Base-by-base conservation (phyloP, 2,888 invertebrate genomes). In the Leistus spinibarbis region DNA sequence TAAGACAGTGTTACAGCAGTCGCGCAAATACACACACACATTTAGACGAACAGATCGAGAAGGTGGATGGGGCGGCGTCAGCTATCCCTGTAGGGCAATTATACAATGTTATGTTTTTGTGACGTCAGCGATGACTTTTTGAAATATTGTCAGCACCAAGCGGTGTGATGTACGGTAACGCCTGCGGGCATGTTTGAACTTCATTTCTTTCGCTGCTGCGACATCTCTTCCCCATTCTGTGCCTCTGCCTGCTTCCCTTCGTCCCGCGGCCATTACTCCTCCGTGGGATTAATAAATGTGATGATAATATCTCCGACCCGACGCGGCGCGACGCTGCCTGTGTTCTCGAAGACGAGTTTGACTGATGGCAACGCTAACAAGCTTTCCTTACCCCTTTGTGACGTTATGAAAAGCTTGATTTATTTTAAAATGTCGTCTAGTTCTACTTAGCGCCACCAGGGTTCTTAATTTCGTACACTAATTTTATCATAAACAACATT, bases 101-200 rank as follows among this genome's bases (percentile, higher is more conserved):
- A 63, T 63, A 63, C 63, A 63, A 19, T 63, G 63, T 63, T 63
- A 7, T 63, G 63, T 63, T 63, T 63, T 63, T 63, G 63, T 22
- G 19, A 7, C 16, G 17, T 57, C 20, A 20, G 57, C 63, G 63
- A 63, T 63, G 63, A 63, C 63, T 63, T 63, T 63, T 63, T 63
- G 63, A 63, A 63, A 63, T 63, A 63, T 63, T 22, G 22, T 22
- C 57, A 17, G 7, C 20, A 20, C 9, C 57, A 17, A 9, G 27
- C 27, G 27, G 9, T 27, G 40, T 7, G 40, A 40, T 40, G 40
- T 40, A 10, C 7, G 40, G 10, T 40, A 40, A 40, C 40, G 40
- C 40, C 40, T 40, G 40, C 40, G 40, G 22, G 20, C 20, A 5
- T 63, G 63, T 63, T 63, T 63, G 63, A 63, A 63, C 63, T 63